Evolutionary conservation across 2,113 vertebrate species (phyloP), one percentile per base, ranked within the genome.

Genomic region (Amphiprion ocellaris): DNA sequence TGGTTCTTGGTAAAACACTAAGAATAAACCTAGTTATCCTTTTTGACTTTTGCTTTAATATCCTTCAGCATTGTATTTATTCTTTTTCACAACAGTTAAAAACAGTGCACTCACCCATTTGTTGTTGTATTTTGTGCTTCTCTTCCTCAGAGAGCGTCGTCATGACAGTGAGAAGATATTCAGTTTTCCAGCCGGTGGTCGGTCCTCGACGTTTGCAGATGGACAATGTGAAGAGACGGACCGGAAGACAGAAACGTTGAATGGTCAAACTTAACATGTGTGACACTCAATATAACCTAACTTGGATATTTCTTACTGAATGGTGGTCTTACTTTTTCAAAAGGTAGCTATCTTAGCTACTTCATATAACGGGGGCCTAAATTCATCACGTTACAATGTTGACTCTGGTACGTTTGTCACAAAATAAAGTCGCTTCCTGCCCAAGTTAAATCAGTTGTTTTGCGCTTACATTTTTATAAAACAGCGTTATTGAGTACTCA

Each of bases 81-180:
- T 15, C 12, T 49, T 49, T 15, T 26, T 55, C 26, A 5, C 24
- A 11, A n/a, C 2, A 50, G 19, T 9, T n/a, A 17, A 59, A 26
- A 77, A 68, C 23, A 41, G 16, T 53, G 23, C 21, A 33, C 75
- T 86, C 44, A 84, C 69, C 64, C 23, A 1, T 72, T 16, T 54
- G 58, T 33, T 63, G 19, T 50, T 14, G 5, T 26, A 3, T 30
- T 21, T 72, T 10, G 10, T 49, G 3, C 4, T 21, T 39, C 14
- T 71, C 19, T 53, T 47, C 16, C 69, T 26, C 85, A 97, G 96
- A 91, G 8, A 86, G 94, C n/a, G 44, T 92, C 62, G 95, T 97
- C 93, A 97, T 97, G 96, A 97, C 94, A 0, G 96, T 97, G 50
- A 94, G 96, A 52, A 94, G 96, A 70, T 97, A 97, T 70, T 90